Evolutionary conservation across 2,888 invertebrate genomes (phyloP).

Genomic region (Ophonus ardosiacus): DNA sequence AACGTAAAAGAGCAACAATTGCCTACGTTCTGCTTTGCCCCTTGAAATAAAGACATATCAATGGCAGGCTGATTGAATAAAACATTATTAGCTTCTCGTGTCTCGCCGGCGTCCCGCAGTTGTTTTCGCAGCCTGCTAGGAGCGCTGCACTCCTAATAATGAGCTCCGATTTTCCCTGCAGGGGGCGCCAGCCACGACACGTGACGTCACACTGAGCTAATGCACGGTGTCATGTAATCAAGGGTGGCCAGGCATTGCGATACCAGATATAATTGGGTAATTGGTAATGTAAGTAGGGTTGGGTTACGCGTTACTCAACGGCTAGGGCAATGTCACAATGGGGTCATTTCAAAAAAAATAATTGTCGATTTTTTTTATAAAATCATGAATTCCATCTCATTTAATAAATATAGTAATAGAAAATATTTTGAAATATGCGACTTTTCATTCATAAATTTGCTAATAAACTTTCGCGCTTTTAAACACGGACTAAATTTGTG

Average conservation of each 20-base stretch:
- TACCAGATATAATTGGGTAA: constrained; percentile 12
- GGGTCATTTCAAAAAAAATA: too few species aligned
- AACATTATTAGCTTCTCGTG: constrained; percentile 36
- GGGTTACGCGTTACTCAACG: neutral
- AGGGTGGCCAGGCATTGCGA: constrained; percentile 30
- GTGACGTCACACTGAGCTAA: constrained; percentile 42
- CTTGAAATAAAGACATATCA: constrained; percentile 1
- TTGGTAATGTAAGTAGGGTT: constrained; percentile 2
- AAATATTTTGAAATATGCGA: too few species aligned
- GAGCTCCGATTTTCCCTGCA: constrained; percentile 33
- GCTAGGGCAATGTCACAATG: constrained; percentile 11
- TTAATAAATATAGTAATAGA: too few species aligned
- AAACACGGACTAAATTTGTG: too few species aligned
- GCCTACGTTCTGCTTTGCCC: too few species aligned
- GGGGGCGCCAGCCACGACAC: constrained; percentile 37
- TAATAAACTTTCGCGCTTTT: too few species aligned
- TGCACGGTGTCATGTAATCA: constrained; percentile 32
- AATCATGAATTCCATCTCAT: too few species aligned
- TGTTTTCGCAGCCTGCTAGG: constrained; percentile 36
- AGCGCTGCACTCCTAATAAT: constrained; percentile 37
- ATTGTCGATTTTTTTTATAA: too few species aligned
- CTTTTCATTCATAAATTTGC: too few species aligned
- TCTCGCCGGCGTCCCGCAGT: constrained; percentile 25
- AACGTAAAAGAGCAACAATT: constrained; percentile 66
- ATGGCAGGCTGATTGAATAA: constrained; percentile 34